phyloP scores from a whole-genome alignment of 1,140 invertebrate genomes.

The Nautilus pompilius region DNA sequence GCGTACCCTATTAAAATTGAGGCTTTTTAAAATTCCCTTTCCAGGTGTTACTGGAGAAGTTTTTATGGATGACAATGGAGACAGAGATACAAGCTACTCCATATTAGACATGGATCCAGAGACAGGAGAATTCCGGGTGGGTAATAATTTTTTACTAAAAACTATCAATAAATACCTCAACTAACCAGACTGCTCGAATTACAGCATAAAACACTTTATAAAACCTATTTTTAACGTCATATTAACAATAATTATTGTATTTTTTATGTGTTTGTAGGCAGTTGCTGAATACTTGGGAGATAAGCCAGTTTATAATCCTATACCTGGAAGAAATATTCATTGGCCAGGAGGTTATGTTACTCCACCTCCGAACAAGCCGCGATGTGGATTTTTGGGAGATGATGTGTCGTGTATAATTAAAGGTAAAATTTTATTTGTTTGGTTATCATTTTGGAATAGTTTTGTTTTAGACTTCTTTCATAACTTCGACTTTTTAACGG shows the following conservation, averaged over 20 bases:
- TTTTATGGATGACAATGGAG: constrained; percentile 38
- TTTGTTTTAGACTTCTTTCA: too few relatives aligned
- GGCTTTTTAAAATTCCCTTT: background rate
- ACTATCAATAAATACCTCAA: too few relatives aligned
- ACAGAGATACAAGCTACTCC: constrained; percentile 30
- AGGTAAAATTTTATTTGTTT: too few relatives aligned
- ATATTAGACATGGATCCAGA: constrained; percentile 28
- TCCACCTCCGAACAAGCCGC: constrained; percentile 22
- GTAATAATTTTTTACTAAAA: too few relatives aligned
- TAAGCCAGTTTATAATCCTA: constrained; percentile 19
- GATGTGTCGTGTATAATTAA: constrained; percentile 12
- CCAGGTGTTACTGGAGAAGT: constrained; percentile 35
- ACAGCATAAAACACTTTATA: too few relatives aligned
- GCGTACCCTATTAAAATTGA: background rate
- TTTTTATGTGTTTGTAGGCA: constrained; percentile 8
- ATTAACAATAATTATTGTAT: too few relatives aligned
- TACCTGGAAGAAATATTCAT: constrained; percentile 12
- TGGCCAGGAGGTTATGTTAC: constrained; percentile 15
- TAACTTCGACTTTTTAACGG: too few relatives aligned
- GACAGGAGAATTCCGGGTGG: constrained; percentile 34
- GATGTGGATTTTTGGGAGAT: constrained; percentile 22
- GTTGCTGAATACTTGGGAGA: constrained; percentile 28
- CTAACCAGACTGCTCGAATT: too few relatives aligned
- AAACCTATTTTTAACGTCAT: too few relatives aligned
- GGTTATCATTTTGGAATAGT: too few relatives aligned